Percentiles rank a stretch among this genome's conserved stretches.
phyloP scores from a whole-genome alignment of 2,888 invertebrate genomes.

The Hydrotaea diabolus region DNA sequence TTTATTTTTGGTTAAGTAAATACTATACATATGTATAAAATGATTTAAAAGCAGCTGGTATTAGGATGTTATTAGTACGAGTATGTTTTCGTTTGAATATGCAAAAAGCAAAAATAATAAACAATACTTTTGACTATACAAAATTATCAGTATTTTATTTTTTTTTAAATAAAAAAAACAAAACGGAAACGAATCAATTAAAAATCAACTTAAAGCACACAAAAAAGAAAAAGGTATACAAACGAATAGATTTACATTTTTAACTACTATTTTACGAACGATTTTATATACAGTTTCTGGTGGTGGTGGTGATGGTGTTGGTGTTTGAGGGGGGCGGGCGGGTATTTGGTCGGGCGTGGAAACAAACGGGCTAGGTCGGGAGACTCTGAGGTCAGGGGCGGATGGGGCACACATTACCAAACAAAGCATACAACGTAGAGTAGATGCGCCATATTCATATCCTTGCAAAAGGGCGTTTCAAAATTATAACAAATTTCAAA shows the following conservation, averaged over 20 bases:
- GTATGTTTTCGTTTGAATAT: constrained; percentile 1
- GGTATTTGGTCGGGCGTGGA: not conserved
- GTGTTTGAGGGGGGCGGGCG: not conserved
- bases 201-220: not conserved
- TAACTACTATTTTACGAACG: constrained; percentile 52
- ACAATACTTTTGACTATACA: constrained; percentile 14
- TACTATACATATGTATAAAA: not conserved
- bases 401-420: constrained; percentile 28
- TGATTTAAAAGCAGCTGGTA: constrained; percentile 20
- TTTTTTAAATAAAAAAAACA: not conserved
- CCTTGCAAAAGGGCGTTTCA: constrained; percentile 31
- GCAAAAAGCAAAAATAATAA: constrained; percentile 37
- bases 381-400: too few species aligned
- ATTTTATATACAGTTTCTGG: constrained; percentile 28
- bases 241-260: constrained; percentile 15
- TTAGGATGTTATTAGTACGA: constrained; percentile 16
- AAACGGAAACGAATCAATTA: not conserved
- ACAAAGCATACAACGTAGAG: constrained; percentile 54
- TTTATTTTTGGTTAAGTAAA: not conserved
- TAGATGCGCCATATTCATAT: constrained; percentile 44
- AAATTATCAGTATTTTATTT: not conserved
- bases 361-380: constrained; percentile 5
- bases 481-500: constrained; percentile 38
- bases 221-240: not conserved
- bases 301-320: not conserved